A percentile compares a stretch with the other conserved stretches of the same genome.
These are phyloP conservation scores for Cheilinus undulatus DNA, from an alignment of 2,113 vertebrate genomes.

Conservation along the genomic window DNA sequence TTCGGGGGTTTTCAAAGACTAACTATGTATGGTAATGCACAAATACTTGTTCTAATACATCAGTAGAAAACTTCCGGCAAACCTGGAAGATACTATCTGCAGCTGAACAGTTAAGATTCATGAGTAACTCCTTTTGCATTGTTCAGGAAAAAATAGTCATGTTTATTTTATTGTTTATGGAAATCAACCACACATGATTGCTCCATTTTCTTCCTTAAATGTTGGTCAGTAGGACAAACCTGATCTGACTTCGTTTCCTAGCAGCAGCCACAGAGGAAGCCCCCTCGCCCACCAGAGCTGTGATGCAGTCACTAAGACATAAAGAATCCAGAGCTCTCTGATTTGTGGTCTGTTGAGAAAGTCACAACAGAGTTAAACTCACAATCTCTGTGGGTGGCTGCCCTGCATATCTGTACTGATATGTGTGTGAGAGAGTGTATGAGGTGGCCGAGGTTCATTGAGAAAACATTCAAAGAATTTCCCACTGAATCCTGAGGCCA, in stretches of 20 bases:
- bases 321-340: slow-evolving; percentile 23
- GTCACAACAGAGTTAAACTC: slow-evolving; percentile 40
- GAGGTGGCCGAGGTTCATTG: slow-evolving; percentile 55
- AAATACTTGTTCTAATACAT: no score
- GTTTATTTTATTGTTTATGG: no score
- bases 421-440: slow-evolving; percentile 13
- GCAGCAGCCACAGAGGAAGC: slow-evolving; percentile 28
- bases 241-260: not conserved
- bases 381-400: slow-evolving; percentile 57
- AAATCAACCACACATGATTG: no score
- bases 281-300: slow-evolving; percentile 6
- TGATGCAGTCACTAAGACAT: slow-evolving; percentile 9
- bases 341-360: slow-evolving; percentile 53
- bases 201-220: not conserved
- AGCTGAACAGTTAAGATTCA: no score
- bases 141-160: no score
- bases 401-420: slow-evolving; percentile 43
- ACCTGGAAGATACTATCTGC: no score
- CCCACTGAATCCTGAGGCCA: slow-evolving; percentile 59
- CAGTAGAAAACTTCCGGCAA: no score
- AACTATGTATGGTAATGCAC: no score
- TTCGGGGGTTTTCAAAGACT: no score
- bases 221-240: slow-evolving; percentile 7
- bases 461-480: slow-evolving; percentile 75
- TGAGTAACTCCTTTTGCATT: no score